Percentiles rank a stretch among this genome's conserved stretches.
Evolutionary conservation across 2,113 vertebrate genomes (phyloP).

Genomic region (Microcebus ravelobensis): DNA sequence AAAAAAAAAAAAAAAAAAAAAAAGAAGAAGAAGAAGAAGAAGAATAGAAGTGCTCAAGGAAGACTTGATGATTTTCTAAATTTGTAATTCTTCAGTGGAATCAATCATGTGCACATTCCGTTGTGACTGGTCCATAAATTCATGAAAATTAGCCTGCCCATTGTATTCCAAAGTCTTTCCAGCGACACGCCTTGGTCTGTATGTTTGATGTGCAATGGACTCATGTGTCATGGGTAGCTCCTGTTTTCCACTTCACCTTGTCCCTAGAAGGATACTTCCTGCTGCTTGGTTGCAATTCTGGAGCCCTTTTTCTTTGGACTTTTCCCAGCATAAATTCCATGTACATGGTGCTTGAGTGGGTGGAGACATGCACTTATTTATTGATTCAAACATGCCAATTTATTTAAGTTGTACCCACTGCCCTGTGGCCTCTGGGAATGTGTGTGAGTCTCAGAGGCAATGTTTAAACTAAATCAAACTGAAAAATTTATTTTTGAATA

Average conservation of each 20-base stretch:
- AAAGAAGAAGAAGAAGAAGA: not conserved
- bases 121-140: not conserved
- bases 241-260: too few species aligned
- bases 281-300: not conserved
- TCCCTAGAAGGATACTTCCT: not conserved
- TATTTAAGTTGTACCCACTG: constrained; percentile 35
- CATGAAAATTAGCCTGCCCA: not conserved
- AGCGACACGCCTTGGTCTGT: rapidly evolving
- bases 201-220: not conserved
- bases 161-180: not conserved
- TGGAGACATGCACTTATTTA: constrained; percentile 23
- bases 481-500: constrained; percentile 66
- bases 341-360: not conserved
- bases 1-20: not conserved
- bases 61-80: not conserved
- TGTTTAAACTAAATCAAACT: constrained; percentile 61
- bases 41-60: not conserved
- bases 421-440: constrained; percentile 21
- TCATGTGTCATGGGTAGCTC: not conserved
- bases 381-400: not conserved
- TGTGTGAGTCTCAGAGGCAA: constrained; percentile 36
- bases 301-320: not conserved
- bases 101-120: not conserved
- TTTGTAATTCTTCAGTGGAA: not conserved
- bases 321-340: not conserved